phyloP scores from a whole-genome alignment of 92 coral and sea anemone species.

The Epizoanthus ramosus region DNA sequence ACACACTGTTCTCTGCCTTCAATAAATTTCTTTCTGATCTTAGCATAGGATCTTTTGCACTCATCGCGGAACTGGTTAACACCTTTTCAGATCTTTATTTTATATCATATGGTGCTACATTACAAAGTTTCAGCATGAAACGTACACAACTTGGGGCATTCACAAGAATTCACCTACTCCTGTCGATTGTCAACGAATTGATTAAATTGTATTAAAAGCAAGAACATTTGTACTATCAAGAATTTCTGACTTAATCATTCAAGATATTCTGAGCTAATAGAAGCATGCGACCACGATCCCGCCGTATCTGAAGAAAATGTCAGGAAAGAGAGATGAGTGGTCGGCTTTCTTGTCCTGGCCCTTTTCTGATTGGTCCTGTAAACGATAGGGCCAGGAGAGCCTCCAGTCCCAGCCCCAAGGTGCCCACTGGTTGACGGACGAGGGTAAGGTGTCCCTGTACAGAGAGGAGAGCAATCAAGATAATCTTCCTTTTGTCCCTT shows the following conservation, averaged over 20 bases:
- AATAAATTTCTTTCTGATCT: too few species aligned
- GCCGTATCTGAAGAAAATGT: neutral
- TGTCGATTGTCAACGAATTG: too few species aligned
- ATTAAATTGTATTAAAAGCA: too few species aligned
- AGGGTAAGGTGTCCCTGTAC: constrained; percentile 26
- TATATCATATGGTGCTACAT: neutral
- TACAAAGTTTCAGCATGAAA: constrained; percentile 20
- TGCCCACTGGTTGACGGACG: constrained; percentile 34
- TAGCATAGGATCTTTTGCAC: too few species aligned
- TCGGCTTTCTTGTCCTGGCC: neutral
- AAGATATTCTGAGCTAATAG: neutral
- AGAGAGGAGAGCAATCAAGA: neutral
- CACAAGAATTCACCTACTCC: too few species aligned
- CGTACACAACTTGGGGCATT: neutral
- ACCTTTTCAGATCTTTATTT: neutral
- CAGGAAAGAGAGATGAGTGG: neutral
- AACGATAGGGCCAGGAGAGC: neutral
- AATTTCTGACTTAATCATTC: neutral
- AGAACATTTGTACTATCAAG: neutral
- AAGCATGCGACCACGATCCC: neutral
- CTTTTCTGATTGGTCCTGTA: neutral
- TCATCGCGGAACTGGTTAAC: neutral
- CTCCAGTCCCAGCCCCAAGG: constrained; percentile 45
- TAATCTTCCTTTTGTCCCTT: too few species aligned
- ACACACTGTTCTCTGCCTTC: too few species aligned